phyloP scores from a whole-genome alignment of 2,797 vertebrate genomes.

The Labeo calbasu region DNA sequence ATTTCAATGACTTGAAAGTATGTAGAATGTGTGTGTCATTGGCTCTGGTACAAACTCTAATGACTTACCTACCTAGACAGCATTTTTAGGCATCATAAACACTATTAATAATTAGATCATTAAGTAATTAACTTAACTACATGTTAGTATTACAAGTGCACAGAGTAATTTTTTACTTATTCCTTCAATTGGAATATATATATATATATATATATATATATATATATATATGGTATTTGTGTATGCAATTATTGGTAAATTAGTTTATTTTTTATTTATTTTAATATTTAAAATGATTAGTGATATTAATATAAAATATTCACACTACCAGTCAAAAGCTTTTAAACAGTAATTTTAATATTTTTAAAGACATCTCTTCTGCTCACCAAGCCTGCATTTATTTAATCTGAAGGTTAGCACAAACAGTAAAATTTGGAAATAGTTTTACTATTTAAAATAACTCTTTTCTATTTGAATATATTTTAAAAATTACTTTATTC shows the following conservation, averaged over 20 bases:
- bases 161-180: neutral
- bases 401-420: too few species aligned
- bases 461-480: too few species aligned
- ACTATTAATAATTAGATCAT: neutral
- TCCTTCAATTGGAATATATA: neutral
- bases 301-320: neutral
- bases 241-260: neutral
- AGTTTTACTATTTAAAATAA: too few species aligned
- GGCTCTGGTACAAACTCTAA: constrained; percentile 9
- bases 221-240: neutral
- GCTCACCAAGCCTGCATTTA: too few species aligned
- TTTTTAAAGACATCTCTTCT: too few species aligned
- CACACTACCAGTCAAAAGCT: too few species aligned
- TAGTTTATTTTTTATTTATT: neutral
- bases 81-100: constrained; percentile 1
- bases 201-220: too few species aligned
- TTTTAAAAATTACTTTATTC: too few species aligned
- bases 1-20: neutral
- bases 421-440: too few species aligned
- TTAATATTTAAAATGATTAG: too few species aligned
- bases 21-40: neutral
- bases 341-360: too few species aligned
- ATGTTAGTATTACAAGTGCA: neutral
- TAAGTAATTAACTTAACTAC: neutral
- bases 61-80: neutral